Percentiles rank a stretch among this genome's conserved stretches.
Evolutionary conservation across 2,113 vertebrate genomes (phyloP).

Genomic region (Meleagris gallopavo): DNA sequence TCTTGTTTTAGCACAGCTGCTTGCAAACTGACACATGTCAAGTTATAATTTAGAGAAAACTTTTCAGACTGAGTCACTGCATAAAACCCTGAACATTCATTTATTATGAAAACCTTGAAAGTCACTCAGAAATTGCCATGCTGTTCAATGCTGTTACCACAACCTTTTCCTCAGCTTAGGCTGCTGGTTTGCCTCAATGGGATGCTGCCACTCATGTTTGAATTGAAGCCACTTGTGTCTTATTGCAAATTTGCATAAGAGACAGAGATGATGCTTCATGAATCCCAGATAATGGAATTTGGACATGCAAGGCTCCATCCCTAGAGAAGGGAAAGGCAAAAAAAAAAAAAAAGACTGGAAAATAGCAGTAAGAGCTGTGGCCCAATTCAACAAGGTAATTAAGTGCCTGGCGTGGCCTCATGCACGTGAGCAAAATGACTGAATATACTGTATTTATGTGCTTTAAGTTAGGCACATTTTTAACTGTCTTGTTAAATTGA

Average conservation of each 20-base stretch:
- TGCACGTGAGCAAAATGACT: slow-evolving; percentile 45
- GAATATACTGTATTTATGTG: background rate
- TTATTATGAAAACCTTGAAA: slow-evolving; percentile 61
- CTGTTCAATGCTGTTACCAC: slow-evolving; percentile 34
- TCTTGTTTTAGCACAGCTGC: slow-evolving; percentile 20
- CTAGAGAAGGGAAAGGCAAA: background rate
- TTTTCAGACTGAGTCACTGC: slow-evolving; percentile 45
- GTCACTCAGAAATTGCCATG: slow-evolving; percentile 38
- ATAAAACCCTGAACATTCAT: background rate
- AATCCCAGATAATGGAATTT: slow-evolving; percentile 67
- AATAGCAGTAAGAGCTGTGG: slow-evolving; percentile 16
- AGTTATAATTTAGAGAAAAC: slow-evolving; percentile 58
- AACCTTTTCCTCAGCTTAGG: background rate
- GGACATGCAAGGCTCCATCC: slow-evolving; percentile 48
- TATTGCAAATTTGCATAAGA: slow-evolving; percentile 68
- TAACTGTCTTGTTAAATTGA: slow-evolving; percentile 20
- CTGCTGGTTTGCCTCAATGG: slow-evolving; percentile 51
- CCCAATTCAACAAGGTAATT: slow-evolving; percentile 54
- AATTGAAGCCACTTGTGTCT: slow-evolving; percentile 67
- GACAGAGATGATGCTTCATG: slow-evolving; percentile 66
- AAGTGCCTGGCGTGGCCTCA: background rate
- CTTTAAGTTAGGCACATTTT: slow-evolving; percentile 17
- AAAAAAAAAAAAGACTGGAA: background rate
- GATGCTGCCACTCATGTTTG: slow-evolving; percentile 49
- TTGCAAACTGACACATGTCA: slow-evolving; percentile 34